Evolutionary conservation across 2,113 vertebrate genomes (phyloP), one percentile per base, ranked within the genome.

Genomic region (Tympanuchus pallidicinctus): DNA sequence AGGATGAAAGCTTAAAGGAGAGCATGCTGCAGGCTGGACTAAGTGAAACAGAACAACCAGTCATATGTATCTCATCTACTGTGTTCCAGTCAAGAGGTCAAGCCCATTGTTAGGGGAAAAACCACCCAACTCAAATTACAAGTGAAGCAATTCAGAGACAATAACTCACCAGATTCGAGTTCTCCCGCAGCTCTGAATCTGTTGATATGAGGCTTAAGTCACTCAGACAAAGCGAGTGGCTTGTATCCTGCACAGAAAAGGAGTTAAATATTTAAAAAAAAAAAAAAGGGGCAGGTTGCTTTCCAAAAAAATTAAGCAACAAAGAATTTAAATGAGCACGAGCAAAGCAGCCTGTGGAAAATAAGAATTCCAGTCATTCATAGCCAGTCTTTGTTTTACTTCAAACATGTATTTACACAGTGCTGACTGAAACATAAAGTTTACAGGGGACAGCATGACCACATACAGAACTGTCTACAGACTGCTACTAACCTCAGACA

Each of bases 141-240:
- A 25, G 16, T 8, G 32, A 94, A 43, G 47, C 43, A 72, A 76
- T 42, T 59, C 22, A 15, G 22, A 61, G 65, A 48, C 61, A 82
- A 5, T 3, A 76, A 98, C 99, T 99, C 97, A 99, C 99, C 65
- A 98, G 98, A 85, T 98, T 98, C 47, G 98, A 97, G 97, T 98
- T 99, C 95, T 99, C 99, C 95, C 98, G 97, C 48, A 99, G 82
- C 88, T 99, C 99, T 24, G 99, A 99, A 96, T 99, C 99, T 88
- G 99, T 99, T 36, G 99, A 99, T 91, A 99, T 98, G 97, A 99
- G 98, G 96, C 99, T 99, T 96, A 99, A 95, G 97, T 99, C 98
- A 97, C 99, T 99, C 97, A 99, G 98, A 97, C 99, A 99, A 95
- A 99, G 98, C 8, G 99, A 99, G 96, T 99, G 98, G 98, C 98